A percentile compares a stretch with the other conserved stretches of the same genome.
These are phyloP conservation scores for Yponomeuta cagnagella DNA, from an alignment of 2,888 invertebrate species.

Conservation along the genomic window DNA sequence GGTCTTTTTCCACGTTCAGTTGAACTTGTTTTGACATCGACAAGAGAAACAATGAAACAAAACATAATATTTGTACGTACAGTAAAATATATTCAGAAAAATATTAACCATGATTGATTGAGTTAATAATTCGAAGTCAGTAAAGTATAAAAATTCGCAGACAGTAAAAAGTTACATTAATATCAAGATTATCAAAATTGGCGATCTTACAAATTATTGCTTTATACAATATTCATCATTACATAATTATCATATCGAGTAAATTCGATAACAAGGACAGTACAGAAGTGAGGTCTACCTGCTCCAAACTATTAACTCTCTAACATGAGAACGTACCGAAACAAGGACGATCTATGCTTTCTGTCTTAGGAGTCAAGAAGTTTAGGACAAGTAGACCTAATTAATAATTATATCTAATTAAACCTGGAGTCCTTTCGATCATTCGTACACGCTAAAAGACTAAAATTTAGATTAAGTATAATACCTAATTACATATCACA, in stretches of 20 bases:
- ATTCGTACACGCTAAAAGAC: slow-evolving; percentile 64
- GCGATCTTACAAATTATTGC: slow-evolving; percentile 67
- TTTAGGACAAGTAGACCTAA: slow-evolving; percentile 25
- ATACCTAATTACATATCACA: slow-evolving; percentile 72
- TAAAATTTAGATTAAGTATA: slow-evolving; percentile 68
- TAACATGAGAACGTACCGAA: not conserved
- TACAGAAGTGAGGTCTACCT: not conserved
- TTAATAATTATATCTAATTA: slow-evolving; percentile 55
- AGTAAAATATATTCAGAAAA: slow-evolving; percentile 35
- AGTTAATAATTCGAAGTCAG: slow-evolving; percentile 40
- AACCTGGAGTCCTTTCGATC: slow-evolving; percentile 58
- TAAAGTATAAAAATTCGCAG: slow-evolving; percentile 53
- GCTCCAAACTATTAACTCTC: not conserved
- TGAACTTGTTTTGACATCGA: not conserved
- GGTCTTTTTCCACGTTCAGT: not conserved
- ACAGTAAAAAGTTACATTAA: slow-evolving; percentile 55
- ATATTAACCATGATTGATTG: slow-evolving; percentile 67
- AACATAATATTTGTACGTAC: not conserved
- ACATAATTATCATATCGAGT: slow-evolving; percentile 48
- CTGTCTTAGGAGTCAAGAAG: not conserved
- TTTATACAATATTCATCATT: slow-evolving; percentile 56
- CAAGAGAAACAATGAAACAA: not conserved
- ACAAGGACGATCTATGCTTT: not conserved
- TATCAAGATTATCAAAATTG: slow-evolving; percentile 44
- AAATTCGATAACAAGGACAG: slow-evolving; percentile 60